Evolutionary conservation across 2,113 vertebrate genomes (phyloP).

Genomic region (Marmota flaviventris): DNA sequence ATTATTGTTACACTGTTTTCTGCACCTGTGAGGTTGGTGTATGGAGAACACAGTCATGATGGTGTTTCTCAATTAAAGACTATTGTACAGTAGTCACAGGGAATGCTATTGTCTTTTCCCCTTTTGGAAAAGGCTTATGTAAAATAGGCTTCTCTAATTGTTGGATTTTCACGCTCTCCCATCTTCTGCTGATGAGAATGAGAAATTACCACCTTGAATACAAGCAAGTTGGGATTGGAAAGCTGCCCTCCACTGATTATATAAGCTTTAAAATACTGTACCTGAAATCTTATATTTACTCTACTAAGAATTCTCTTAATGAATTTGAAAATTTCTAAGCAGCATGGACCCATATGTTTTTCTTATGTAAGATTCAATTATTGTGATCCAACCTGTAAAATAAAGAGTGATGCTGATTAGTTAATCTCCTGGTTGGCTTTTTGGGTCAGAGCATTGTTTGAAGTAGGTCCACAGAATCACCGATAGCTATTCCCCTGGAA

Average conservation of each 20-base stretch:
- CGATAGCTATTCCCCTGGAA: not conserved
- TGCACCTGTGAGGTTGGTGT: not conserved
- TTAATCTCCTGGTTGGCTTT: not conserved
- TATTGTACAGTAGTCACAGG: not conserved
- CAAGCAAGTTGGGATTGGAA: conserved; percentile 58
- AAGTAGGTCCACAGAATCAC: not conserved
- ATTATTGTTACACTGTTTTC: not conserved
- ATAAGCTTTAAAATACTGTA: conserved; percentile 61
- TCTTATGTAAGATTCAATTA: conserved; percentile 65
- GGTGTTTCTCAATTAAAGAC: conserved; percentile 42
- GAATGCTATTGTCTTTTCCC: not conserved
- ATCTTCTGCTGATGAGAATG: not conserved
- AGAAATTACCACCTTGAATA: conserved; percentile 70
- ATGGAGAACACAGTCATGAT: not conserved
- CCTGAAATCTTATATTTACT: conserved; percentile 70
- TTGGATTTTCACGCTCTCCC: not conserved
- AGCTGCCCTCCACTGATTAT: conserved; percentile 57
- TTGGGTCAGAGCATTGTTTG: not conserved
- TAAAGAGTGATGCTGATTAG: conserved; percentile 23
- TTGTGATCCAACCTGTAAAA: conserved; percentile 25
- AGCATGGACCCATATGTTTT: conserved; percentile 33
- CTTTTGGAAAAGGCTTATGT: not conserved
- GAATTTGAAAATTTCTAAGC: conserved; percentile 63
- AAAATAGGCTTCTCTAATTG: not conserved
- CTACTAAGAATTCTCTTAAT: conserved; percentile 64